Evolutionary conservation across 1,140 invertebrate species (phyloP).

Genomic region (Littorina saxatilis): DNA sequence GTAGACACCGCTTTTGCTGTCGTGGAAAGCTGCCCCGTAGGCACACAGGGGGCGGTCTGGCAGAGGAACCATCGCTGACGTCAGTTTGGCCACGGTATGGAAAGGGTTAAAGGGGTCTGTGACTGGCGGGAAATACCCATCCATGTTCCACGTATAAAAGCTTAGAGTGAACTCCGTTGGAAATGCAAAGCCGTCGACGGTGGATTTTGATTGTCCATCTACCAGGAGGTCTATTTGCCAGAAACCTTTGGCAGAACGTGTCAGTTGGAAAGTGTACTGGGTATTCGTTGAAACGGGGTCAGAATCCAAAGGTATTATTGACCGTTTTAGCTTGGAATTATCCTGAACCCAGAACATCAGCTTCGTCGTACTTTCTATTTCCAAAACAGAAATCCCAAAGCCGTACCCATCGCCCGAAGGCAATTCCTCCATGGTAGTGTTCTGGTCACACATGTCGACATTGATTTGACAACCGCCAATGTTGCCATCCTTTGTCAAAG

Average conservation of each 20-base stretch:
- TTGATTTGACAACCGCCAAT: too few relatives aligned
- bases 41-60: constrained; percentile 26
- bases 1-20: constrained; percentile 45
- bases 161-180: neutral
- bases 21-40: constrained; percentile 46
- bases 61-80: constrained; percentile 16
- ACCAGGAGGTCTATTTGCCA: neutral
- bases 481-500: too few relatives aligned
- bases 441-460: too few relatives aligned
- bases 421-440: too few relatives aligned
- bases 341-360: neutral
- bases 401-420: too few relatives aligned
- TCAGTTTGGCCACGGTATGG: constrained; percentile 18
- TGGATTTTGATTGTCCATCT: neutral
- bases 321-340: neutral
- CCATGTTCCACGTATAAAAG: neutral
- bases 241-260: too few relatives aligned
- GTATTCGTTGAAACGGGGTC: too few relatives aligned
- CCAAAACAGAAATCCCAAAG: too few relatives aligned
- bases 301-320: neutral
- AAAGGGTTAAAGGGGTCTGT: constrained; percentile 30
- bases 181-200: neutral
- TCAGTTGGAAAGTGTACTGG: too few relatives aligned
- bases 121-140: neutral
- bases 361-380: neutral